Base-by-base conservation (phyloP, 2,888 invertebrate genomes). In the Melanchra persicariae region DNA sequence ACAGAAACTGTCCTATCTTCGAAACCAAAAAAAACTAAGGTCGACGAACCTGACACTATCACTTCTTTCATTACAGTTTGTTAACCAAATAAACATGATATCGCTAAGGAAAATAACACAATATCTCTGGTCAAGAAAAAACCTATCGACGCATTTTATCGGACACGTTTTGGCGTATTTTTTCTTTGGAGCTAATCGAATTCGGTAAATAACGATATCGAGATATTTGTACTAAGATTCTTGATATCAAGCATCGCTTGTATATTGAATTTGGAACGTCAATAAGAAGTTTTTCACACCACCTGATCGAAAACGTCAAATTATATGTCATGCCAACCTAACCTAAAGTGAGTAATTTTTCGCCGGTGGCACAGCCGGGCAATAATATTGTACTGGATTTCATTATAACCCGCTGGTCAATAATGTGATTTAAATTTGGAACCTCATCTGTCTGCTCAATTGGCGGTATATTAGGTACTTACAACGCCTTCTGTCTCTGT, bases 61-160 rank as follows among this genome's bases (percentile, higher is more conserved):
- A 91, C 89, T 93, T 92, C 93, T 89, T 93, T 93, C 93, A 94
- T 94, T 93, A 92, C 92, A 92, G 86, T 93, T 93, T 92, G 88
- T 90, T 81, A 86, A 82, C 87, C 90, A 93, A 93, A 94, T 91
- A 94, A 93, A 93, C 88, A 93, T 85, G 94, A 93, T 95, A 94
- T 91, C 90, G 87, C 84, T 80, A 90, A 93, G 90, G 90, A 92
- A 93, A 93, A 93, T 91, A 93, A 91, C 91, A 92, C 91, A 92
- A 92, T 93, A 91, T 93, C 91, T 90, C 86, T 88, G 82, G 81
- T 75, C 93, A 91, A 94, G 89, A 89, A 87, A 86, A 84, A 86
- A 85, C 67, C 67, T 89, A 91, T 91, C 91, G 87, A 85, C 74
- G 77, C 79, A 74, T 89, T 92, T 93, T 93, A 92, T 93, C 91